Base-by-base conservation (phyloP, 92 coral and sea anemone species). In the Heliopora coerulea region DNA sequence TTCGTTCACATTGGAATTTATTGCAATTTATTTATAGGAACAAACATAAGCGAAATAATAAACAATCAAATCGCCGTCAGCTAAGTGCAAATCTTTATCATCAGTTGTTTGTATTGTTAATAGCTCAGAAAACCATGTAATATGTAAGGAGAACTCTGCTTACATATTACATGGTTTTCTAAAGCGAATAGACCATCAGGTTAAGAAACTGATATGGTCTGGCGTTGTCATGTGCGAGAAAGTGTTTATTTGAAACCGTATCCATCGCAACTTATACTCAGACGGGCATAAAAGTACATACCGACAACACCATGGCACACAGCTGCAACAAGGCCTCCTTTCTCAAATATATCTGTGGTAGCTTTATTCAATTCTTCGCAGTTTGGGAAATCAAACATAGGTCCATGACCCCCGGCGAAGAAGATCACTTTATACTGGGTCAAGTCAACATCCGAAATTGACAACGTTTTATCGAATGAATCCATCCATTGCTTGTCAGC, bases 321-420 rank as follows among this genome's bases (percentile, higher is more conserved):
- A 18, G 88, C 92, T 10, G 97, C 79, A 8, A 80, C 97, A 59
- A 91, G 67, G 26, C 97, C 97, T 50, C 97, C 97, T 28, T 89
- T 89, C 58, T 91, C 97, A 74, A 83, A 91, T 20, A 91, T 68
- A 27, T 84, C 73, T 21, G 90, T 84, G 8, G 88, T 81, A 7
- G 90, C 88, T 56, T 89, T 83, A 62, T 91, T 73, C 20, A 83
- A 49, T 1, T 49, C 59, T 4, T 80, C 88, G 61, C 73, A 44
- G 50, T 85, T 74, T 20, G 97, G 88, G 1, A 87, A 68, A 70
- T 91, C 97, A 75, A 87, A 91, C 97, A 91, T 91, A 0, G 97
- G 97, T 9, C 97, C 97, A 72, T 91, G 97, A 28, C 97, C 97
- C 13, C 97, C 97, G 72, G 87, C 97, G 59, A 83, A 78, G 78